Conservation (phyloP, 2,113 vertebrate species). For the Heterotilapia buettikoferi region DNA sequence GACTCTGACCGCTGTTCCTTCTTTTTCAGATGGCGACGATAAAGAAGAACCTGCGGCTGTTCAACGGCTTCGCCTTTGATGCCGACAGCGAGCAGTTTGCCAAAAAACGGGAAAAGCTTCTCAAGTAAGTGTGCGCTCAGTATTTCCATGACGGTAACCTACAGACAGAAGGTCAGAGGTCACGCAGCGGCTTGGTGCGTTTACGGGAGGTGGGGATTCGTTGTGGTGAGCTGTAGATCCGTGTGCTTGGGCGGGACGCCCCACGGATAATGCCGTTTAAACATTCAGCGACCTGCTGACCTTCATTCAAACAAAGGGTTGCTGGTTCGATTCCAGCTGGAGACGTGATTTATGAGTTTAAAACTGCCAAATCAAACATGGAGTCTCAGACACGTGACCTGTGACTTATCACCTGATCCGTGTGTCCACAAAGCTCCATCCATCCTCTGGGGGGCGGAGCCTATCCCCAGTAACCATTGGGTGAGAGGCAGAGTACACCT, state of each 20-base stretch:
- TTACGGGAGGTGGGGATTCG: not conserved
- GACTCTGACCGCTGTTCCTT: not conserved
- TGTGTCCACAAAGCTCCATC: not conserved
- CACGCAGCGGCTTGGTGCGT: not conserved
- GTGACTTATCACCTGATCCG: not conserved
- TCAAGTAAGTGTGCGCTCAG: slow-evolving; percentile 73
- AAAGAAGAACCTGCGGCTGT: slow-evolving; percentile 92
- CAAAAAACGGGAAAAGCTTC: slow-evolving; percentile 88
- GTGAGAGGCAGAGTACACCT: not conserved
- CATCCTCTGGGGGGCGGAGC: not conserved
- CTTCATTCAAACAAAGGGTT: not conserved
- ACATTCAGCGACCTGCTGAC: not conserved
- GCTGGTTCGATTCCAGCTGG: not conserved
- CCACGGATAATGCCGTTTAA: not conserved
- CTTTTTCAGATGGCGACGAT: slow-evolving; percentile 76
- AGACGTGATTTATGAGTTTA: not conserved
- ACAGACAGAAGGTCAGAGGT: not conserved
- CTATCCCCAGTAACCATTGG: not conserved
- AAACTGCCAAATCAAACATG: not conserved
- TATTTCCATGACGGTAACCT: not conserved
- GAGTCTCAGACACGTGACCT: not conserved
- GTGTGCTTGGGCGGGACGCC: not conserved
- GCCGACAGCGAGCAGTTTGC: slow-evolving; percentile 82
- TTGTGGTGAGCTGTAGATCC: too few relatives aligned
- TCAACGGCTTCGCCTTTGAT: slow-evolving; percentile 90